Evolutionary conservation across 2,797 vertebrate species (phyloP), one percentile per base, ranked within the genome.

Genomic region (Distichodus sexfasciatus): DNA sequence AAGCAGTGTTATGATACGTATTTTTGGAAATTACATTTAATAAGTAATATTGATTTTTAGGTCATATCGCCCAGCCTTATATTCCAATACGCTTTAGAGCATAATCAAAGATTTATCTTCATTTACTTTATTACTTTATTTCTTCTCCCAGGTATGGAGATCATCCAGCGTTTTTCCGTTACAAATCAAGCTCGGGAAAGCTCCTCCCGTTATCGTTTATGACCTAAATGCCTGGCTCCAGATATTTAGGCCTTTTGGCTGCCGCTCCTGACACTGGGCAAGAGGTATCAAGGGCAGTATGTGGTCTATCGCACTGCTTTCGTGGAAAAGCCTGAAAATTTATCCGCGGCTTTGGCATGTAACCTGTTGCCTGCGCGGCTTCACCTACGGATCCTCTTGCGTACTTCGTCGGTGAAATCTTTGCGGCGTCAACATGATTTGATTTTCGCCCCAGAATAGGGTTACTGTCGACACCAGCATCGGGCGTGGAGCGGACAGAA

Each of bases 351-450:
- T 99, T 99, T 50, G 94, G 96, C 24, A 58, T 99, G 78, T 99
- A 99, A 99, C 96, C 0, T 99, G 98, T 82, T 99, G n/a, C n/a
- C 98, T 80, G 97, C 97, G 6, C 71, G 95, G 96, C 10, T 99
- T 99, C 78, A 95, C 96, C 66, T 97, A 95, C 0, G 97, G 97
- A 40, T 97, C 97, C 65, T 95, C 95, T 6, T 94, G 96, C 78
- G 97, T 88, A 85, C 40, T 86, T 88, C 23, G 78, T 98, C 55
- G 96, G 94, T 84, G 84, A 88, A 12, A 98, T 97, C n/a, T n/a
- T 83, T 98, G 96, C 53, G 93, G 95, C 14, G 88, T 90, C 11
- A 94, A 95, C 86, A 88, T n/a, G n/a, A 90, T 75, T 81, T 99
- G 77, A 79, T 98, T 47, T 99, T 98, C 82, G 93, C 98, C 96